Conservation (phyloP, 2,888 invertebrate genomes). For the Eulithis testata region DNA sequence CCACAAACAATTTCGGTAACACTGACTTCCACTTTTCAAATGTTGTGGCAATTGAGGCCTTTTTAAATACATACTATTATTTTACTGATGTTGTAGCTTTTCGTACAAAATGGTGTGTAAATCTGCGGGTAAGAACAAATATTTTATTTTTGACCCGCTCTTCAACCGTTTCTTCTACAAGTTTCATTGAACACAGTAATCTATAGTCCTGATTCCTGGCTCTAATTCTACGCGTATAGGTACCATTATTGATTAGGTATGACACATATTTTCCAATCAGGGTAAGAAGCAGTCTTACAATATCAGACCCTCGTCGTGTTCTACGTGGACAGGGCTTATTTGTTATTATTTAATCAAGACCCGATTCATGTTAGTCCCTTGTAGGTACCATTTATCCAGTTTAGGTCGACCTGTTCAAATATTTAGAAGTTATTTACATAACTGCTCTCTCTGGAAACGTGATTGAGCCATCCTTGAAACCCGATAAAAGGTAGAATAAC, state of each 20-base stretch:
- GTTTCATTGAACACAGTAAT: too few relatives aligned
- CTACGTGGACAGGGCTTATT: conserved; percentile 3
- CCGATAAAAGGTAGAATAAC: conserved; percentile 23
- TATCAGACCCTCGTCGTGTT: conserved; percentile 2
- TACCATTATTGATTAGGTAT: conserved; percentile 3
- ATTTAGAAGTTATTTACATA: conserved; percentile 39
- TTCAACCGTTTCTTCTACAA: too few relatives aligned
- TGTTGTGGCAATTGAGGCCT: not conserved
- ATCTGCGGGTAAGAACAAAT: too few relatives aligned
- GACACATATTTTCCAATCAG: conserved; percentile 9
- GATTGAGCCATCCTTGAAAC: conserved; percentile 30
- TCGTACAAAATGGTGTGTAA: too few relatives aligned
- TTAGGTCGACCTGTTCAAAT: conserved; percentile 40
- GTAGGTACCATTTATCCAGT: conserved; percentile 17
- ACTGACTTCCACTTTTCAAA: not conserved
- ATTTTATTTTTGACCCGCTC: too few relatives aligned
- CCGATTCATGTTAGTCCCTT: conserved; percentile 32
- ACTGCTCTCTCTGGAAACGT: conserved; percentile 33
- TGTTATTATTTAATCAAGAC: conserved; percentile 41
- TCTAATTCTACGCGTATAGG: not conserved
- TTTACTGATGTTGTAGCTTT: too few relatives aligned
- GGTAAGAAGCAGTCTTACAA: not conserved
- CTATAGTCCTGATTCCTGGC: too few relatives aligned
- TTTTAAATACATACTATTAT: too few relatives aligned
- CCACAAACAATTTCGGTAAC: not conserved